phyloP scores from a whole-genome alignment of 1,140 invertebrate genomes.

The Drosophila asahinai region DNA sequence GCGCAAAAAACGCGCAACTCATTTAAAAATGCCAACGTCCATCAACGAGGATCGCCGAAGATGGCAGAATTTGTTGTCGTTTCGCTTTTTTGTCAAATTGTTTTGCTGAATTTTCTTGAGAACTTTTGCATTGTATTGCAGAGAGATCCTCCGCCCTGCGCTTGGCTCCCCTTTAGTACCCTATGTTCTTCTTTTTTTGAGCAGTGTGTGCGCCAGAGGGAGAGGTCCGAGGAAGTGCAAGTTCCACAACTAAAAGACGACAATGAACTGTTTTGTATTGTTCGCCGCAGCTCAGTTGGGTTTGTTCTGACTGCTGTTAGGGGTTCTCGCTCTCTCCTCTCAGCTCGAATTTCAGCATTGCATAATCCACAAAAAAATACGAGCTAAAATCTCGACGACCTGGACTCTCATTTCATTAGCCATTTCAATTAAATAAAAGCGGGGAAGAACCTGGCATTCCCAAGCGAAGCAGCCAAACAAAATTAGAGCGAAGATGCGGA shows the following conservation, averaged over 20 bases:
- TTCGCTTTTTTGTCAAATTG: constrained; percentile 84
- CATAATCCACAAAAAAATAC: constrained; percentile 40
- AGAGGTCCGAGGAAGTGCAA: constrained; percentile 78
- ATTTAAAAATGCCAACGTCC: constrained; percentile 83
- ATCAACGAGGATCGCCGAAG: constrained; percentile 83
- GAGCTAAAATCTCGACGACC: constrained; percentile 19
- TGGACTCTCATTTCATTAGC: constrained; percentile 44
- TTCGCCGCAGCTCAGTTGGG: constrained; percentile 31
- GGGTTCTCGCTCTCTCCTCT: background rate
- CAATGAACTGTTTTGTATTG: constrained; percentile 76
- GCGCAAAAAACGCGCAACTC: constrained; percentile 80
- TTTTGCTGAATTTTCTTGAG: constrained; percentile 84
- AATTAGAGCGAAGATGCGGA: constrained; percentile 14
- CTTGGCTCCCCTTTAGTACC: constrained; percentile 22
- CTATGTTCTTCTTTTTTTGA: constrained; percentile 19
- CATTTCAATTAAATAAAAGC: constrained; percentile 48
- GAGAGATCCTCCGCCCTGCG: constrained; percentile 53
- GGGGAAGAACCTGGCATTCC: constrained; percentile 4
- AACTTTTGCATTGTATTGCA: constrained; percentile 82
- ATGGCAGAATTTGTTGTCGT: constrained; percentile 83
- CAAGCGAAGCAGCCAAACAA: constrained; percentile 27
- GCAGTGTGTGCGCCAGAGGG: constrained; percentile 51
- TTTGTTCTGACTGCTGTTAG: constrained; percentile 22
- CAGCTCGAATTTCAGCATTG: constrained; percentile 32
- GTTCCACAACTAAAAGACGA: constrained; percentile 71